Base-by-base conservation (phyloP, 2,113 vertebrate genomes). In the Rhynchomys soricoides region DNA sequence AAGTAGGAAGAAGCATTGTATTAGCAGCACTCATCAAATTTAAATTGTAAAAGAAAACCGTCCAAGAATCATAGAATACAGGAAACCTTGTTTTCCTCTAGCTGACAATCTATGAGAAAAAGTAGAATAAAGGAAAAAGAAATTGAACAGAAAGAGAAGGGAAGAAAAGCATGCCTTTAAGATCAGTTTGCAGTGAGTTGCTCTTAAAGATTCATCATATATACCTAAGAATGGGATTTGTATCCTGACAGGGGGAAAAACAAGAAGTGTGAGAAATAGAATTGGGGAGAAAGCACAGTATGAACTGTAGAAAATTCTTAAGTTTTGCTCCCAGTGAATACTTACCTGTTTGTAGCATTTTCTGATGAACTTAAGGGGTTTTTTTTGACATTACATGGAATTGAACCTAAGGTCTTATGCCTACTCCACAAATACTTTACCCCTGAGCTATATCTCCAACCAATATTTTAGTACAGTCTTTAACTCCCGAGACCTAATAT, bases 11-110 rank as follows among this genome's bases (percentile, higher is more conserved):
- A 5, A 45, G 6, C 64, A 5, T 71, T 91, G 57, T 15, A 73
- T 85, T 85, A 86, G 34, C 71, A 87, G 89, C 7, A 75, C 26
- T 59, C 59, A 73, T 77, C 81, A 86, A 55, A 73, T 89, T 94
- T 55, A n/a, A 86, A 1, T 85, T 79, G 62, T 85, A 29, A 89
- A 78, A 74, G 22, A 88, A 40, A 91, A 9, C 5, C 21, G 16
- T 90, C 64, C 16, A 12, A 86, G 10, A 73, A 79, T 91, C 57
- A 48, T 89, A 16, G 31, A 90, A 13, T 29, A 48, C 13, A 85
- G 9, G 64, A 94, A 95, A 81, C 0, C 5, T 71, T 90, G 17
- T 43, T 92, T 96, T 88, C 31, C n/a, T 70, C 52, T 43, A 5
- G n/a, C 2, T 85, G 64, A 40, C 15, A 77, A n/a, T 34, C 62